phyloP scores from a whole-genome alignment of 2,888 invertebrate species.

The Pediacus dermestoides region DNA sequence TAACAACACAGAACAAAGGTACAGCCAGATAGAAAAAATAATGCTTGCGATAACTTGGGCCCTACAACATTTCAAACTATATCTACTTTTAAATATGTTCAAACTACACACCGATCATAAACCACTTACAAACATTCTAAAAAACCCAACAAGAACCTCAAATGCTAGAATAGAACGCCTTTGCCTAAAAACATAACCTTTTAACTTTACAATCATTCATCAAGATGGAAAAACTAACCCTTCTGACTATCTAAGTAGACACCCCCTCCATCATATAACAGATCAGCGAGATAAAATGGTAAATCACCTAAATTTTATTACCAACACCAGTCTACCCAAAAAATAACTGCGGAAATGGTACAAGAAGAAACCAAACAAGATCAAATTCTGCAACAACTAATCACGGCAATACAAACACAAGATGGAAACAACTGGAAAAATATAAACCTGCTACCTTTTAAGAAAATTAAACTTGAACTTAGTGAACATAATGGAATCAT shows the following conservation, averaged over 20 bases:
- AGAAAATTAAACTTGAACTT: constrained; percentile 11
- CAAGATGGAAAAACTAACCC: constrained; percentile 9
- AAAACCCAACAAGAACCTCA: constrained; percentile 9
- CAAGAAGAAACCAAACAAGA: constrained; percentile 3
- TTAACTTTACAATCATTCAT: constrained; percentile 10
- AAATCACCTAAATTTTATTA: constrained; percentile 9
- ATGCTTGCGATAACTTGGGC: constrained; percentile 11
- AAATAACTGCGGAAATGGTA: constrained; percentile 2
- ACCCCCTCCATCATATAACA: too few species aligned
- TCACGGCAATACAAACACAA: constrained; percentile 2
- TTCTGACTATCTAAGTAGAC: constrained; percentile 4
- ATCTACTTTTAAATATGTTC: constrained; percentile 8
- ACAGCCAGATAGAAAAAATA: constrained; percentile 14
- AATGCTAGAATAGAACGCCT: constrained; percentile 12
- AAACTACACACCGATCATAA: constrained; percentile 11
- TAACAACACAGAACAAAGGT: constrained; percentile 9
- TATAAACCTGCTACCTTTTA: constrained; percentile 1
- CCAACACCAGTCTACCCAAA: constrained; percentile 6
- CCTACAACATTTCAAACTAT: constrained; percentile 14
- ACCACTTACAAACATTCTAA: constrained; percentile 8
- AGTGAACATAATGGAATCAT: constrained; percentile 8
- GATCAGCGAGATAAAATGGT: neutral
- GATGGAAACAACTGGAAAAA: constrained; percentile 9
- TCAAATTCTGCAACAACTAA: neutral
- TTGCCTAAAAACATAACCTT: constrained; percentile 9